Conservation (phyloP, 2,888 invertebrate genomes). For the Gonocerus acuteangulatus region DNA sequence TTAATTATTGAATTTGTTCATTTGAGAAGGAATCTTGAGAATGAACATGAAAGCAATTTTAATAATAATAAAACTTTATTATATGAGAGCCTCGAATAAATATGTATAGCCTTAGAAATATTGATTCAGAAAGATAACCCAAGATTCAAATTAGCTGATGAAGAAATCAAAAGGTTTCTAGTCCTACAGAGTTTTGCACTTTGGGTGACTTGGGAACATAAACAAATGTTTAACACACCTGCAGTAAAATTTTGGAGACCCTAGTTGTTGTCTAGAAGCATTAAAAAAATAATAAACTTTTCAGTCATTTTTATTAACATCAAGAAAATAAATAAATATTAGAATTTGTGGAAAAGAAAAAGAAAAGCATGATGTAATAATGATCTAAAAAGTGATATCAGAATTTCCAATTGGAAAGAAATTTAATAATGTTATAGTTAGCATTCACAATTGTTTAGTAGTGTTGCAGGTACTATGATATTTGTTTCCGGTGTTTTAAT, state of each 20-base stretch:
- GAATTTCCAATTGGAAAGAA: slow-evolving; percentile 3
- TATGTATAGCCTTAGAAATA: too few relatives aligned
- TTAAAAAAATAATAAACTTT: slow-evolving; percentile 8
- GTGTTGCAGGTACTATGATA: not conserved
- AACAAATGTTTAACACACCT: slow-evolving; percentile 26
- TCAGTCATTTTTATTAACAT: not conserved
- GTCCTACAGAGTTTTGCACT: not conserved
- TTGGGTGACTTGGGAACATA: slow-evolving; percentile 21
- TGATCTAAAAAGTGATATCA: slow-evolving; percentile 8
- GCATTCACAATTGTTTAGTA: slow-evolving; percentile 8
- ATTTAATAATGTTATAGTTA: not conserved
- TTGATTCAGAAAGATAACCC: too few relatives aligned
- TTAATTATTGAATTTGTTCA: too few relatives aligned
- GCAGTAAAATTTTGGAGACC: slow-evolving; percentile 28
- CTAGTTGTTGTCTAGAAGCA: slow-evolving; percentile 22
- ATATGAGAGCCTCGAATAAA: too few relatives aligned
- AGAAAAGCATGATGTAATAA: slow-evolving; percentile 6
- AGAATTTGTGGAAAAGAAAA: slow-evolving; percentile 3
- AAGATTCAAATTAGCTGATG: too few relatives aligned
- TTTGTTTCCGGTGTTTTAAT: not conserved
- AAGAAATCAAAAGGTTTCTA: too few relatives aligned
- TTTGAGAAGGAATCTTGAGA: too few relatives aligned
- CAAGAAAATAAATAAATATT: not conserved
- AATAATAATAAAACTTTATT: too few relatives aligned
- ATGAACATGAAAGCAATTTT: too few relatives aligned